phyloP scores from a whole-genome alignment of 2,113 vertebrate species.

The Eudyptes chrysolophus region DNA sequence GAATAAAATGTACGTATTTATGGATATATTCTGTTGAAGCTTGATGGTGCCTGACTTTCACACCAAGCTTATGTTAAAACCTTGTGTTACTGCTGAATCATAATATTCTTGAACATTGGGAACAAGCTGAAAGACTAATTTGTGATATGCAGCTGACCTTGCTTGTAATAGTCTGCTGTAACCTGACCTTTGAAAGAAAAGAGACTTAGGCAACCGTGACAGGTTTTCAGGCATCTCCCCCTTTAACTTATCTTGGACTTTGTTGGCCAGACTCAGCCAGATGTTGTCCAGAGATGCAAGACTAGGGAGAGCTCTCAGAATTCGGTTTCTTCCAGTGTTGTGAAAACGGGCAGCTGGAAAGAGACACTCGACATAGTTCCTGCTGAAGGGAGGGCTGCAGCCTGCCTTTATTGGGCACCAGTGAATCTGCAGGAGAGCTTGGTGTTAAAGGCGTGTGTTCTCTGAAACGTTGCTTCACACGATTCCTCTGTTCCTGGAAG shows the following conservation, averaged over 20 bases:
- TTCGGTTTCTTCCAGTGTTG: not conserved
- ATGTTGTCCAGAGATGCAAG: not conserved
- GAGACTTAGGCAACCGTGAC: not conserved
- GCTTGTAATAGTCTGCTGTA: not conserved
- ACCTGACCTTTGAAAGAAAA: not conserved
- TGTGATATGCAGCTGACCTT: not conserved
- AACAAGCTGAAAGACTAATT: not conserved
- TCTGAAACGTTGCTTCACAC: not conserved
- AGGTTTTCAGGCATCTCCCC: not conserved
- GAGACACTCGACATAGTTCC: not conserved
- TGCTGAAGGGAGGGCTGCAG: not conserved
- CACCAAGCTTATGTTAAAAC: not conserved
- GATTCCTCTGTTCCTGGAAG: not conserved
- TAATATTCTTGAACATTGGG: not conserved
- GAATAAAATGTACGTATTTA: not conserved
- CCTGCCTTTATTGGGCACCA: not conserved
- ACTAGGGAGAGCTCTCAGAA: not conserved
- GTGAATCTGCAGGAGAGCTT: not conserved
- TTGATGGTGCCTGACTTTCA: not conserved
- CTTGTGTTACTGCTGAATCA: not conserved
- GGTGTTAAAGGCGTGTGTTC: not conserved
- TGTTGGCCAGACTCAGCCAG: not conserved
- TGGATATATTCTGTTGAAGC: not conserved
- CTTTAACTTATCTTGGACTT: not conserved
- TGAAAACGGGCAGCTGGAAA: not conserved